Evolutionary conservation across 1,140 invertebrate species (phyloP).

Genomic region (Lucilia cuprina): DNA sequence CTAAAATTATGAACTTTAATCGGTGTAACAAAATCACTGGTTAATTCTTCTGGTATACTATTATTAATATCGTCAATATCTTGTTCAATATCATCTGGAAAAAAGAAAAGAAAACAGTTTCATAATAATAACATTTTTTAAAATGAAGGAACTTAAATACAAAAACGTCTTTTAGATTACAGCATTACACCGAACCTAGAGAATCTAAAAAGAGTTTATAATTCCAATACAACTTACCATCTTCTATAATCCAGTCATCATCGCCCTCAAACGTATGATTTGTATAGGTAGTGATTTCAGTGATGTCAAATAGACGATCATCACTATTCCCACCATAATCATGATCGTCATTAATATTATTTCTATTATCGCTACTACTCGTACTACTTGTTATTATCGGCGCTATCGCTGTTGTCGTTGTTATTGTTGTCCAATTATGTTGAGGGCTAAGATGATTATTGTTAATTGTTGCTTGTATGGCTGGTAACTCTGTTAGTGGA

Average conservation of each 20-base stretch:
- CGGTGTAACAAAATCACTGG: slow-evolving; percentile 48
- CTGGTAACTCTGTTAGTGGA: background rate
- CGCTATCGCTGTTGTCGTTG: slow-evolving; percentile 3
- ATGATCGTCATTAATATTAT: background rate
- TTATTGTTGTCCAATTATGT: background rate
- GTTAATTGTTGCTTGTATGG: background rate
- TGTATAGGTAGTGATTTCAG: slow-evolving; percentile 25
- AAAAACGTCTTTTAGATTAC: too few relatives aligned
- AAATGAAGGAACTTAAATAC: background rate
- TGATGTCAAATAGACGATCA: slow-evolving; percentile 5
- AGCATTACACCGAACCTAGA: too few relatives aligned
- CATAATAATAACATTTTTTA: too few relatives aligned
- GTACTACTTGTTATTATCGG: background rate
- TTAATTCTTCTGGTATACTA: slow-evolving; percentile 46
- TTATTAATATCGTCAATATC: slow-evolving; percentile 44
- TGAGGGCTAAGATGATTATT: background rate
- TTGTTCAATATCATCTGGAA: slow-evolving; percentile 40
- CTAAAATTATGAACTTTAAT: slow-evolving; percentile 54
- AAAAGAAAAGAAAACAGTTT: background rate
- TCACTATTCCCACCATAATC: background rate
- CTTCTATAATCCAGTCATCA: slow-evolving; percentile 37
- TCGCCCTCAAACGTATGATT: slow-evolving; percentile 40
- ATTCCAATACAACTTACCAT: slow-evolving; percentile 19
- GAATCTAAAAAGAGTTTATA: too few relatives aligned
- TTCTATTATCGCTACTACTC: background rate